Percentiles rank a stretch among this genome's conserved stretches.
Conservation (phyloP, 2,113 vertebrate genomes). For the Corythoichthys haematopterus region DNA sequence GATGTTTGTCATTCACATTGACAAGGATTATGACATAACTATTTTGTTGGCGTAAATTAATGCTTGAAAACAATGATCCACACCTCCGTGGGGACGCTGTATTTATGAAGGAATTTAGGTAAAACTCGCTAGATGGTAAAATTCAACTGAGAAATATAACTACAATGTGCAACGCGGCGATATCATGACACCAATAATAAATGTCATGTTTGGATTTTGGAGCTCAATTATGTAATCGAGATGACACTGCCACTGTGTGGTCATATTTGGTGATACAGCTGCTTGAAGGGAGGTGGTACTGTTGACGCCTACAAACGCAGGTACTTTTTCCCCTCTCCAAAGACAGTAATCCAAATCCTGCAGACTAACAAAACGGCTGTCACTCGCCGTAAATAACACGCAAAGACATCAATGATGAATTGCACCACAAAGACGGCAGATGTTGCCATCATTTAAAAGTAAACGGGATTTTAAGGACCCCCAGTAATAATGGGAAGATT, state of each 20-base stretch:
- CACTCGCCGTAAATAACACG: slow-evolving; percentile 18
- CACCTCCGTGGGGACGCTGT: too few relatives aligned
- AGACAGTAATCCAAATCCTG: slow-evolving; percentile 27
- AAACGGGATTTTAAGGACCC: slow-evolving; percentile 8
- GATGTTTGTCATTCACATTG: too few relatives aligned
- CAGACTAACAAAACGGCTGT: slow-evolving; percentile 8
- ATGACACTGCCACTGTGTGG: slow-evolving; percentile 40
- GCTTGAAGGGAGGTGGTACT: slow-evolving; percentile 15
- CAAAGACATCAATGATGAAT: slow-evolving; percentile 4
- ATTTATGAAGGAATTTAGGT: too few relatives aligned
- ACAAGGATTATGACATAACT: too few relatives aligned
- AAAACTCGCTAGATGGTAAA: too few relatives aligned
- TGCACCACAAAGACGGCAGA: slow-evolving; percentile 21
- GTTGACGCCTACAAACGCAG: slow-evolving; percentile 32
- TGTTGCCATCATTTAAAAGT: slow-evolving; percentile 33
- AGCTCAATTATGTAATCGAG: neutral
- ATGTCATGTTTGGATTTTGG: neutral
- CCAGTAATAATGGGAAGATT: slow-evolving; percentile 46
- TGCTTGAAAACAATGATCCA: too few relatives aligned
- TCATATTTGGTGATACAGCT: slow-evolving; percentile 4
- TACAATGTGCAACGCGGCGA: too few relatives aligned
- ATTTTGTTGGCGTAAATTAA: too few relatives aligned
- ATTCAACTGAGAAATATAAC: too few relatives aligned
- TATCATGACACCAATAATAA: neutral
- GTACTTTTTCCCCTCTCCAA: slow-evolving; percentile 26